A percentile compares a stretch with the other conserved stretches of the same genome.
These are phyloP conservation scores for Rhimphoctona megacephalus DNA, from an alignment of 2,888 invertebrate genomes.

Conservation along the genomic window DNA sequence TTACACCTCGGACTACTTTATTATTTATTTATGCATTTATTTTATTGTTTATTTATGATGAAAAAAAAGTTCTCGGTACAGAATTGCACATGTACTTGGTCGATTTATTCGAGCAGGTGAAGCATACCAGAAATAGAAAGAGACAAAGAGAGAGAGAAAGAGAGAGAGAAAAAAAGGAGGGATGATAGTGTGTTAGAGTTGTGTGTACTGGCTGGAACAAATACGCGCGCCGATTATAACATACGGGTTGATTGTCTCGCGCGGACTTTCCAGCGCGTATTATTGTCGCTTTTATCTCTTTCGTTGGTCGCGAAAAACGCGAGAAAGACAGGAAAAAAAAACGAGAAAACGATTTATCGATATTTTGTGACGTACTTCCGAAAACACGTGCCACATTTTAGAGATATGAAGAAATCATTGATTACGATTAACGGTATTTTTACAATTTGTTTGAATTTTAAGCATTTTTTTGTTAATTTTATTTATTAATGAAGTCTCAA, in stretches of 20 bases:
- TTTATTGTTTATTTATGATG: conserved; percentile 4
- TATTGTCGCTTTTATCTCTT: conserved; percentile 73
- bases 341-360: conserved; percentile 60
- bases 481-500: no score
- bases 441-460: not conserved
- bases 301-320: conserved; percentile 57
- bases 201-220: conserved; percentile 82
- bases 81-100: conserved; percentile 65
- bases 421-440: not conserved
- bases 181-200: conserved; percentile 76
- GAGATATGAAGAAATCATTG: not conserved
- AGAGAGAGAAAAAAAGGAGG: not conserved
- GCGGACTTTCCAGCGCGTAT: conserved; percentile 82
- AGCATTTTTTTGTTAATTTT: not conserved
- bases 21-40: conserved; percentile 3
- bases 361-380: conserved; percentile 44
- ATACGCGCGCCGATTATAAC: conserved; percentile 83
- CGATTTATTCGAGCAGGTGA: conserved; percentile 79
- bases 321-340: conserved; percentile 1
- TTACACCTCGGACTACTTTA: not conserved
- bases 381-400: conserved; percentile 36
- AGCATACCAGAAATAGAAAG: conserved; percentile 59
- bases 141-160: conserved; percentile 26
- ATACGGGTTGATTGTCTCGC: conserved; percentile 84
- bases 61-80: not conserved